Percentiles rank a stretch among this genome's conserved stretches.
Evolutionary conservation across 2,797 vertebrate genomes (phyloP).

Genomic region (Spheniscus humboldti): DNA sequence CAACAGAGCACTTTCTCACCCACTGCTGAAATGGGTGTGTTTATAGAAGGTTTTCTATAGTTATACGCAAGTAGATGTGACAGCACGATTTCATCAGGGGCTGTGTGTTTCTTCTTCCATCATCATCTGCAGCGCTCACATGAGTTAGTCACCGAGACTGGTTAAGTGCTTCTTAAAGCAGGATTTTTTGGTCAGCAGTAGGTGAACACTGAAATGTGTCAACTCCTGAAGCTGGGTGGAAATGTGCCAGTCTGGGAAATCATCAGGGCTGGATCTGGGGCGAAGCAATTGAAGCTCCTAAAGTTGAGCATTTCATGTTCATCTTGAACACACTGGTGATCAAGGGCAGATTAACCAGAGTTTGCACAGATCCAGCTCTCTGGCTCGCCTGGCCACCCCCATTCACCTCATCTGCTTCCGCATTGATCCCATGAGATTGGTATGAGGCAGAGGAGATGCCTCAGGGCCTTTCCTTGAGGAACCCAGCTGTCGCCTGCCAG

Average conservation of each 20-base stretch:
- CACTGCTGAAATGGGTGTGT: not conserved
- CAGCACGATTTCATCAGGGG: not conserved
- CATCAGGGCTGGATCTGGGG: not conserved
- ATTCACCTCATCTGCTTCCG: conserved; percentile 27
- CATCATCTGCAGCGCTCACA: not conserved
- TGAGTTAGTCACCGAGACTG: not conserved
- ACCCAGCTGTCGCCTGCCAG: not conserved
- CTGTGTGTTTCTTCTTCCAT: not conserved
- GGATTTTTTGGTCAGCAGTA: not conserved
- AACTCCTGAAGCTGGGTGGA: not conserved
- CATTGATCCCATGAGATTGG: not conserved
- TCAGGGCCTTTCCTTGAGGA: not conserved
- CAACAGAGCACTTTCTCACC: not conserved
- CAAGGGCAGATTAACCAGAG: not conserved
- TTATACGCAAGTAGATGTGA: not conserved
- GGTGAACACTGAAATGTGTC: not conserved
- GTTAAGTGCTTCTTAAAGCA: not conserved
- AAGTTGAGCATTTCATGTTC: not conserved
- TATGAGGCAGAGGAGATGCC: not conserved
- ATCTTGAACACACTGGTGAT: rapidly evolving
- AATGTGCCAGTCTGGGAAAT: not conserved
- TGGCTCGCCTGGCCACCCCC: not conserved
- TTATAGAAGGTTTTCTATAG: not conserved
- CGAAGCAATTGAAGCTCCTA: not conserved
- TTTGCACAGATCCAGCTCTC: not conserved